phyloP scores from a whole-genome alignment of 2,113 vertebrate species.

The Edolisoma coerulescens region DNA sequence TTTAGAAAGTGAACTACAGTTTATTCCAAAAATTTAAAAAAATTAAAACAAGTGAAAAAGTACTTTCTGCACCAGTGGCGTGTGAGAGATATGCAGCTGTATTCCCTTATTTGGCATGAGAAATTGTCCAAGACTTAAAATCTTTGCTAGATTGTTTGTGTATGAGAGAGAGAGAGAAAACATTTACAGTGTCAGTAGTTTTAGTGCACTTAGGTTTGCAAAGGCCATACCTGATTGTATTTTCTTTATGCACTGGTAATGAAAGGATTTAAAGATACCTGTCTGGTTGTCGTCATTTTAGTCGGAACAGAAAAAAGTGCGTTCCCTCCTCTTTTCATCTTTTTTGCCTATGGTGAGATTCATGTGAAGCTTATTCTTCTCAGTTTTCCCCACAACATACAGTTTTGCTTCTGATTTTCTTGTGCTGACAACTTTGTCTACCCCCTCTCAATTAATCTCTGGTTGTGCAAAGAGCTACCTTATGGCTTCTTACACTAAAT shows the following conservation, averaged over 20 bases:
- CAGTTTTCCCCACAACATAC: neutral
- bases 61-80: neutral
- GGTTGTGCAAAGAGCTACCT: neutral
- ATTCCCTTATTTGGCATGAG: neutral
- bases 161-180: neutral
- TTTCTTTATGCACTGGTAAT: neutral
- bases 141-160: neutral
- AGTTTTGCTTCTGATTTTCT: neutral
- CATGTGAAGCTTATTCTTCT: neutral
- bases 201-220: neutral
- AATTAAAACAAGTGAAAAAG: neutral
- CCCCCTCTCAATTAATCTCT: neutral
- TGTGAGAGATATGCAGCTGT: neutral
- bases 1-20: neutral
- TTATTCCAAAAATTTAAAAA: neutral
- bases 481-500: neutral
- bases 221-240: neutral
- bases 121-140: neutral
- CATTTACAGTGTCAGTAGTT: neutral
- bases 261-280: neutral
- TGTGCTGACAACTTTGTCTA: neutral
- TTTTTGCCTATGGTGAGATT: neutral
- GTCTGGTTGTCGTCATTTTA: neutral
- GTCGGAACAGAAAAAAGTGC: neutral
- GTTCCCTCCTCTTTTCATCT: neutral